These are phyloP conservation scores for Chrysomela aeneicollis DNA, from an alignment of 2,888 invertebrate species.

Conservation along the genomic window DNA sequence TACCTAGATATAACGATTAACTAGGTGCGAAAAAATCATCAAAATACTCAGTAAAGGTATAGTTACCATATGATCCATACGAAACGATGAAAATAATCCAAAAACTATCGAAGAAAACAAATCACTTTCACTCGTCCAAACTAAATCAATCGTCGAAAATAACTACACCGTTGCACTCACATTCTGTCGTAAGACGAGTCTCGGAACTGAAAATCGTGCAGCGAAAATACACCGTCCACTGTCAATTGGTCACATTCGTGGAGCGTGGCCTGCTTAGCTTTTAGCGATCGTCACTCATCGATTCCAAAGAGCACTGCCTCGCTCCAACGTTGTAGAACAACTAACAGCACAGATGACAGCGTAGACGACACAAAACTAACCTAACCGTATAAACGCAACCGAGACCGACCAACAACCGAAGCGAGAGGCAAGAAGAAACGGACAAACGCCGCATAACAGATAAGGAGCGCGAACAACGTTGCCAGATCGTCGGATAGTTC, in stretches of 20 bases:
- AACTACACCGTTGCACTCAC: conserved; percentile 23
- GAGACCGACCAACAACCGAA: conserved; percentile 22
- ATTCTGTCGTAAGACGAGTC: background rate
- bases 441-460: background rate
- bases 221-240: conserved; percentile 34
- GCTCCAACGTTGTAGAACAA: conserved; percentile 32
- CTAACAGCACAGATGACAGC: conserved; percentile 27
- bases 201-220: background rate
- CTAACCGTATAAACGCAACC: conserved; percentile 12
- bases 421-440: background rate
- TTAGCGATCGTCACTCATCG: background rate
- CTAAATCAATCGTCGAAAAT: conserved; percentile 23
- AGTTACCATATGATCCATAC: conserved; percentile 16
- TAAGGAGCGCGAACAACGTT: conserved; percentile 15
- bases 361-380: conserved; percentile 1
- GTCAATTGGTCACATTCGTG: conserved; percentile 28
- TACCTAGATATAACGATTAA: background rate
- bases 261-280: conserved; percentile 38
- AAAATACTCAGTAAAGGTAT: too few species aligned
- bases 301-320: conserved; percentile 23
- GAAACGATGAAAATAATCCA: conserved; percentile 26
- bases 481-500: conserved; percentile 1
- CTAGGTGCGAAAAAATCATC: conserved; percentile 5
- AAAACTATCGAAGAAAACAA: conserved; percentile 19
- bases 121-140: conserved; percentile 28